Evolutionary conservation across 2,888 invertebrate species (phyloP), one percentile per base, ranked within the genome.

Genomic region (Drosophila multiciliata): DNA sequence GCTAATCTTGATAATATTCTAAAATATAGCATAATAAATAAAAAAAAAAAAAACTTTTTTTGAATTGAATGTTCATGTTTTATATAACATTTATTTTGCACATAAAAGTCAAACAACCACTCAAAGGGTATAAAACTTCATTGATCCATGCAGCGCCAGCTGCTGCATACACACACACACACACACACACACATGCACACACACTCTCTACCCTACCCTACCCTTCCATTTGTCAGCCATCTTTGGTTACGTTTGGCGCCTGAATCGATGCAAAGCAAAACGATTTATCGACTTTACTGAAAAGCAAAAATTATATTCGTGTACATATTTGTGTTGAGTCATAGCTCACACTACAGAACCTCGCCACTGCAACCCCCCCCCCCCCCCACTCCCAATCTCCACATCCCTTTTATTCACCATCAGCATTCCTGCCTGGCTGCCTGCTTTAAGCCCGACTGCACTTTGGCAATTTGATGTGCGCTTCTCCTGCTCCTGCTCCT

Each of bases 221-320:
- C 17, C 12, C 36, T 9, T 11, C 26, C 35, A 4, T 6, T n/a
- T 3, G 45, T 35, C 23, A 32, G 33, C 17, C 23, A 20, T 23
- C 38, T 32, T n/a, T 36, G 33, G 20, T 11, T 64, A 42, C 57
- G 29, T 23, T 20, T 20, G 11, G 45, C 20, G 40, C 8, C 23
- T 15, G 50, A 42, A 50, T 57, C 59, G 40, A 57, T 59, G 67
- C 78, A 73, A 48, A 54, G 54, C 48, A 73, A 65, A 78, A 62
- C 74, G 67, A 73, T 82, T 78, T 78, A 82, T 82, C 62, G 82
- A 78, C 78, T 63, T 65, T 62, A 64, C 59, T 78, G 73, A 82
- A 80, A 67, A 55, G 64, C 64, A 67, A 54, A 82, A 82, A 82
- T 73, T 73, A 81, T 77, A 64, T 66, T 76, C 66, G 20, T 45